phyloP scores from a whole-genome alignment of 2,888 invertebrate species.

The Hesperia comma region DNA sequence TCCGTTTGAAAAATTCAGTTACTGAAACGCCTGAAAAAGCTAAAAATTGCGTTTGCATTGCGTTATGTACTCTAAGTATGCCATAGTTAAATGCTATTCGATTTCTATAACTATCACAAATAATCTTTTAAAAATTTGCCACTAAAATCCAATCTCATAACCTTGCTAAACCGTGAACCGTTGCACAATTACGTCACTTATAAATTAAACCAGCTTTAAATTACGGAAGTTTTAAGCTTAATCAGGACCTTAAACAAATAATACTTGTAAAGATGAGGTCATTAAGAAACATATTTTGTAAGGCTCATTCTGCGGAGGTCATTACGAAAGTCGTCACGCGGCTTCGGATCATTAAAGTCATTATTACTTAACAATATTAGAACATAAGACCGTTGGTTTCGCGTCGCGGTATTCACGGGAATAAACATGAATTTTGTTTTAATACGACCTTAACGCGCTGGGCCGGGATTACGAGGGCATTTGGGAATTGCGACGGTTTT shows the following conservation, averaged over 20 bases:
- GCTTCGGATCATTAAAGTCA: conserved; percentile 28
- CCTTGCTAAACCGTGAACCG: too few species aligned
- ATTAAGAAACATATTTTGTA: conserved; percentile 2
- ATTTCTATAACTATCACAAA: too few species aligned
- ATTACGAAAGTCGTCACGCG: conserved; percentile 26
- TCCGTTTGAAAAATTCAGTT: too few species aligned
- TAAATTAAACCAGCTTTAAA: too few species aligned
- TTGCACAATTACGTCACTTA: too few species aligned
- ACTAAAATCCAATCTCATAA: too few species aligned
- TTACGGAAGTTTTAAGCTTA: neutral
- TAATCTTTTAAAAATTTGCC: too few species aligned
- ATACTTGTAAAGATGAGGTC: conserved; percentile 3
- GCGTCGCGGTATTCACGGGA: conserved; percentile 7
- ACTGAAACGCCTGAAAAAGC: too few species aligned
- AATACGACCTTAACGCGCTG: neutral
- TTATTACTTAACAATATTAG: conserved; percentile 34
- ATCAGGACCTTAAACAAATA: neutral
- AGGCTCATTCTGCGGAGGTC: conserved; percentile 20
- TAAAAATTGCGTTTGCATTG: too few species aligned
- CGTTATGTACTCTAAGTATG: too few species aligned
- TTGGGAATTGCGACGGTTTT: neutral
- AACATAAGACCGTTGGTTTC: conserved; percentile 17
- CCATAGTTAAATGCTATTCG: too few species aligned
- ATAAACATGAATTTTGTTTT: conserved; percentile 9
- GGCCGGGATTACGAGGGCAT: neutral